Percentiles rank a stretch among this genome's conserved stretches.
phyloP scores from a whole-genome alignment of 2,888 invertebrate species.

The Drosophila setosimentum region DNA sequence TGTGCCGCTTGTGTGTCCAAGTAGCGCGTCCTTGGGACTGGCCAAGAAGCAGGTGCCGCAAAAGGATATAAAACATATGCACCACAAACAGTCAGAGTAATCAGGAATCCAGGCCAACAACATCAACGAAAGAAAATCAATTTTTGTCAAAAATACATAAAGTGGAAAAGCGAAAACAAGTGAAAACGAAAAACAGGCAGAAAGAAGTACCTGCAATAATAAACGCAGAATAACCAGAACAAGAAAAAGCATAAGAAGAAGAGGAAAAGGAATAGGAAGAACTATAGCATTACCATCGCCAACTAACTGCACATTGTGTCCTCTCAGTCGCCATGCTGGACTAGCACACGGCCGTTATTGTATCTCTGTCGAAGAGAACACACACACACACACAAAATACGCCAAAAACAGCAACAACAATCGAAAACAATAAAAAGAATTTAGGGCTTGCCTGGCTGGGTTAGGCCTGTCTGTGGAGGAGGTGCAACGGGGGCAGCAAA shows the following conservation, averaged over 20 bases:
- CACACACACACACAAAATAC: slow-evolving; percentile 20
- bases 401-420: slow-evolving; percentile 14
- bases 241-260: slow-evolving; percentile 9
- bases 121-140: slow-evolving; percentile 64
- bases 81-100: slow-evolving; percentile 32
- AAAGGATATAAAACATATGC: slow-evolving; percentile 44
- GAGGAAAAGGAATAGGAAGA: neutral
- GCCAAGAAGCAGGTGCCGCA: slow-evolving; percentile 53
- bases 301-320: slow-evolving; percentile 26
- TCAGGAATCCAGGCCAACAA: slow-evolving; percentile 61
- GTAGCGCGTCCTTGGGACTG: slow-evolving; percentile 68
- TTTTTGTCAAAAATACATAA: slow-evolving; percentile 66
- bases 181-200: slow-evolving; percentile 25
- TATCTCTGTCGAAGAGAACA: slow-evolving; percentile 56
- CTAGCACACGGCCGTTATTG: slow-evolving; percentile 64
- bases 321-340: slow-evolving; percentile 66
- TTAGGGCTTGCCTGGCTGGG: slow-evolving; percentile 75
- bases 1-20: slow-evolving; percentile 57
- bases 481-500: slow-evolving; percentile 83
- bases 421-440: slow-evolving; percentile 3
- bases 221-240: slow-evolving; percentile 15
- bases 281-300: slow-evolving; percentile 39
- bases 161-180: slow-evolving; percentile 57
- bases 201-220: slow-evolving; percentile 12
- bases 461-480: slow-evolving; percentile 85